A percentile compares a stretch with the other conserved stretches of the same genome.
Conservation (phyloP, 2,797 vertebrate species). For the Pangasius djambal region DNA sequence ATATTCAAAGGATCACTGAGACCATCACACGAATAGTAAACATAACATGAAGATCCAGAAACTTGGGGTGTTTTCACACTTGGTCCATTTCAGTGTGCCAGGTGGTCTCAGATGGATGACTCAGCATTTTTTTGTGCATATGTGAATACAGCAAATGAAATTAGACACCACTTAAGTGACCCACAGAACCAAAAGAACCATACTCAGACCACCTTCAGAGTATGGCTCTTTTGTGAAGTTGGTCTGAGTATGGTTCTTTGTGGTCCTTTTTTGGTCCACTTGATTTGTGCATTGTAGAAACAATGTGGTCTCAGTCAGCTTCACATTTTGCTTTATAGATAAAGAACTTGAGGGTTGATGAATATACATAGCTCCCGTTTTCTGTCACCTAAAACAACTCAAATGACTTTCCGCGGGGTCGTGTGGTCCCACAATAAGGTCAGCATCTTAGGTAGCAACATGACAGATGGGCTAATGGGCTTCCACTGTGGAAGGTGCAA, state of each 20-base stretch:
- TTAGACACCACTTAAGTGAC: not conserved
- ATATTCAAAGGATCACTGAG: not conserved
- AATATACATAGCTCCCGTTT: not conserved
- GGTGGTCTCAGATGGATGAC: not conserved
- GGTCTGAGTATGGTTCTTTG: not conserved
- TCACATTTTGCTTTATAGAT: not conserved
- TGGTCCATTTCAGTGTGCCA: not conserved
- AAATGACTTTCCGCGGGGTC: too few species aligned
- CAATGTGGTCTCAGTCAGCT: not conserved
- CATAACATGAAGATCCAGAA: not conserved
- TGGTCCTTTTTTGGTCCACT: not conserved
- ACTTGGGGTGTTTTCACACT: not conserved
- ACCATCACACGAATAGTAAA: not conserved
- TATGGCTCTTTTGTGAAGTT: too few species aligned
- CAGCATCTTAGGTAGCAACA: too few species aligned
- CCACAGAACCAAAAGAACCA: not conserved
- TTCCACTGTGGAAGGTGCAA: too few species aligned
- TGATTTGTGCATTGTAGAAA: not conserved
- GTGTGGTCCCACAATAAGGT: too few species aligned
- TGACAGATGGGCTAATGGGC: too few species aligned
- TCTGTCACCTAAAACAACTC: too few species aligned
- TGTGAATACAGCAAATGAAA: not conserved
- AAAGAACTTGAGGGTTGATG: not conserved
- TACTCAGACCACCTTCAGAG: not conserved
- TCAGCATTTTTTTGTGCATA: not conserved